Percentiles rank a stretch among this genome's conserved stretches.
Conservation (phyloP, 2,888 invertebrate genomes). For the Papilio elwesi region DNA sequence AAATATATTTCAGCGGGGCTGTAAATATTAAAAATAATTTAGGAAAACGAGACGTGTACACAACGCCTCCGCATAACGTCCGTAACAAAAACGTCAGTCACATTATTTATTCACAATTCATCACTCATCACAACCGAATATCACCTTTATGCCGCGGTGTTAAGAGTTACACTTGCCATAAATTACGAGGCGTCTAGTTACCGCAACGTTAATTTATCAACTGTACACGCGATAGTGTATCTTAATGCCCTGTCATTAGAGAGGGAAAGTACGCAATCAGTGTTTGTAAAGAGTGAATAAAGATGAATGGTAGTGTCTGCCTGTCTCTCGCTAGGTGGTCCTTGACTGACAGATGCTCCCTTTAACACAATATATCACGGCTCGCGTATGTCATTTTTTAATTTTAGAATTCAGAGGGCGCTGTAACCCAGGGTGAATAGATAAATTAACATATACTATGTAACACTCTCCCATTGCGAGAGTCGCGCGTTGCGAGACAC, state of each 20-base stretch:
- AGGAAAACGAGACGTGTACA: slow-evolving; percentile 52
- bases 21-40: slow-evolving; percentile 46
- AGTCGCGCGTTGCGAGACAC: neutral
- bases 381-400: slow-evolving; percentile 65
- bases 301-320: slow-evolving; percentile 77
- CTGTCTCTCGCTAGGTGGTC: slow-evolving; percentile 76
- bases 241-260: slow-evolving; percentile 41
- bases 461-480: neutral
- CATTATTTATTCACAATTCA: slow-evolving; percentile 63
- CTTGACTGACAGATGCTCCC: slow-evolving; percentile 77
- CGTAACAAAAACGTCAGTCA: slow-evolving; percentile 60
- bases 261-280: slow-evolving; percentile 6
- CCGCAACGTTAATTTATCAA: slow-evolving; percentile 44
- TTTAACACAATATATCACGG: slow-evolving; percentile 59
- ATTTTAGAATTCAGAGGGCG: slow-evolving; percentile 56
- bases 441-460: slow-evolving; percentile 21
- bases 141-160: slow-evolving; percentile 57
- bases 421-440: slow-evolving; percentile 21
- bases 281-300: slow-evolving; percentile 62
- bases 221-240: slow-evolving; percentile 41
- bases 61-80: slow-evolving; percentile 31
- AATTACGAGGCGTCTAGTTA: slow-evolving; percentile 62
- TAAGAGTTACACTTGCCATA: slow-evolving; percentile 62
- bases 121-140: slow-evolving; percentile 60
- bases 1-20: slow-evolving; percentile 29